A percentile compares a stretch with the other conserved stretches of the same genome.
Evolutionary conservation across 1,140 invertebrate genomes (phyloP).

Genomic region (Tetramorium alpestre): DNA sequence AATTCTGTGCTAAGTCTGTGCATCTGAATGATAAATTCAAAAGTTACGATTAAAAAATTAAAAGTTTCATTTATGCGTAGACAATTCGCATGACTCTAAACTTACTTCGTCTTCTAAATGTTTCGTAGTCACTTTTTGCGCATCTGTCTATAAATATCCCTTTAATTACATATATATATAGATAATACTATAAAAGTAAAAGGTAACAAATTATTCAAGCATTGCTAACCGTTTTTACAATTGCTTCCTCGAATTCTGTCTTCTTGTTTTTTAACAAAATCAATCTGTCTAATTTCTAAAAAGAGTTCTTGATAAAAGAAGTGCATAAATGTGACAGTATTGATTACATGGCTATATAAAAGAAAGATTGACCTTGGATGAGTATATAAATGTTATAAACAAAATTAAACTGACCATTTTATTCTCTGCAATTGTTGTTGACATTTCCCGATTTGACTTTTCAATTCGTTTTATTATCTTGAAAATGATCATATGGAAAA

Average conservation of each 20-base stretch:
- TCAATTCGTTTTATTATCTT: conserved; percentile 80
- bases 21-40: conserved; percentile 67
- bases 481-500: conserved; percentile 22
- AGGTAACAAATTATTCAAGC: neutral
- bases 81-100: conserved; percentile 8
- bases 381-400: neutral
- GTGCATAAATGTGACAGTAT: neutral
- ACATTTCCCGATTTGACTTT: conserved; percentile 77
- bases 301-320: conserved; percentile 49
- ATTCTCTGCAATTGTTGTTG: conserved; percentile 74
- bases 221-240: conserved; percentile 76
- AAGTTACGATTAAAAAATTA: neutral
- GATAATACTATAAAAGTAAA: neutral
- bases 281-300: conserved; percentile 77
- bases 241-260: conserved; percentile 77
- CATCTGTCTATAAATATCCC: conserved; percentile 71
- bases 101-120: conserved; percentile 77
- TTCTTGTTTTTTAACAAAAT: conserved; percentile 77
- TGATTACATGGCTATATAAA: neutral
- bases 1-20: conserved; percentile 71
- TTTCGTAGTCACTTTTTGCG: conserved; percentile 71
- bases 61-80: neutral
- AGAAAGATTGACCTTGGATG: neutral
- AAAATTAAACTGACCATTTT: conserved; percentile 72
- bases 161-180: neutral